A percentile compares a stretch with the other conserved stretches of the same genome.
Evolutionary conservation across 2,113 vertebrate genomes (phyloP).

Genomic region (Hemiprocne comata): DNA sequence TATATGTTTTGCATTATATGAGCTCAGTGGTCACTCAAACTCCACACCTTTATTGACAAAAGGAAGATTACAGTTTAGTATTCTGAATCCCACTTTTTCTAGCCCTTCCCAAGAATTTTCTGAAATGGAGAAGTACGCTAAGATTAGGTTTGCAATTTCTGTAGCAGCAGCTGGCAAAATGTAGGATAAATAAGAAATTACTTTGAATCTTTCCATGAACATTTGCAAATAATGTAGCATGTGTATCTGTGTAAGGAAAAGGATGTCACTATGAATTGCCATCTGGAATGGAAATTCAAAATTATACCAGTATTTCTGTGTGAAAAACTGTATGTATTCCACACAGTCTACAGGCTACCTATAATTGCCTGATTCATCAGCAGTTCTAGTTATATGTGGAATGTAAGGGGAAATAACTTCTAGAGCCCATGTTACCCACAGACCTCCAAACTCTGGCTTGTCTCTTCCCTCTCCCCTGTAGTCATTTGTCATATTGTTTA

Average conservation of each 20-base stretch:
- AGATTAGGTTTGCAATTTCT: not conserved
- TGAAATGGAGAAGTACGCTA: not conserved
- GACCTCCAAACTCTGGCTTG: not conserved
- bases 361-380: not conserved
- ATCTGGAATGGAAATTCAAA: not conserved
- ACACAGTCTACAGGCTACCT: not conserved
- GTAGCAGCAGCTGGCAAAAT: not conserved
- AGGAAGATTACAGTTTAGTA: not conserved
- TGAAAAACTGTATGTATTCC: not conserved
- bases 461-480: not conserved
- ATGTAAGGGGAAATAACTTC: not conserved
- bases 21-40: not conserved
- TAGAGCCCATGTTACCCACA: not conserved
- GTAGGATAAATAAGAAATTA: not conserved
- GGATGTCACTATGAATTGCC: not conserved
- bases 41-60: not conserved
- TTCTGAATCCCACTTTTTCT: not conserved
- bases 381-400: not conserved
- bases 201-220: not conserved
- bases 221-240: not conserved
- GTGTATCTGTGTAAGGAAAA: not conserved
- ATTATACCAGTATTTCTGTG: not conserved
- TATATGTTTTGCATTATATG: not conserved
- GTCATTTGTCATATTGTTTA: not conserved
- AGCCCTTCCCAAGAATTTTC: not conserved